Conservation (phyloP, 1,140 invertebrate genomes). For the Brachionus plicatilis region DNA sequence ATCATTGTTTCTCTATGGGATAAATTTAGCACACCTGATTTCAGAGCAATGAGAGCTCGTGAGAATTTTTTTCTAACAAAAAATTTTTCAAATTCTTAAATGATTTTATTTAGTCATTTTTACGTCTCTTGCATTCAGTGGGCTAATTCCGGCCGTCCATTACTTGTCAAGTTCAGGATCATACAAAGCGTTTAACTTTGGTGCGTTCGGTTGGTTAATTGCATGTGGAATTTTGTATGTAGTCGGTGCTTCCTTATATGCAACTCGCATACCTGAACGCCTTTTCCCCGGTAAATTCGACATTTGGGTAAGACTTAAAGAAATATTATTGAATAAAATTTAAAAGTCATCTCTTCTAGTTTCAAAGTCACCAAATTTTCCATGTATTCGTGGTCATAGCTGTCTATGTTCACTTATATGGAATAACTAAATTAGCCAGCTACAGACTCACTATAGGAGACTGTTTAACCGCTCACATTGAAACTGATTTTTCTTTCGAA, state of each 20-base stretch:
- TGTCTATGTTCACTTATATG: conserved; percentile 95
- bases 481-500: conserved; percentile 29
- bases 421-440: conserved; percentile 92
- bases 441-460: conserved; percentile 57
- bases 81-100: background rate
- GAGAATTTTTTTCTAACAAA: conserved; percentile 16
- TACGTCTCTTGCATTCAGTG: conserved; percentile 86
- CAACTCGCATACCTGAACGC: conserved; percentile 85
- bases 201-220: conserved; percentile 89
- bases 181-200: conserved; percentile 60
- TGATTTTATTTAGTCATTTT: conserved; percentile 68
- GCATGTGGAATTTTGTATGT: conserved; percentile 94
- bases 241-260: conserved; percentile 86
- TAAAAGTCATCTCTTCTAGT: conserved; percentile 55
- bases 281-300: conserved; percentile 99
- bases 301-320: conserved; percentile 58
- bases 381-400: conserved; percentile 93
- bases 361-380: conserved; percentile 98
- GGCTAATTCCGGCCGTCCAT: conserved; percentile 72
- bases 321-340: background rate
- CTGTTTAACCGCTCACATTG: conserved; percentile 31
- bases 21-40: conserved; percentile 85
- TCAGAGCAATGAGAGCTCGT: conserved; percentile 76
- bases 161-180: conserved; percentile 59
- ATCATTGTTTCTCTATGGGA: conserved; percentile 97